Evolutionary conservation across 2,797 vertebrate species (phyloP).

Genomic region (Eulemur rubriventer): DNA sequence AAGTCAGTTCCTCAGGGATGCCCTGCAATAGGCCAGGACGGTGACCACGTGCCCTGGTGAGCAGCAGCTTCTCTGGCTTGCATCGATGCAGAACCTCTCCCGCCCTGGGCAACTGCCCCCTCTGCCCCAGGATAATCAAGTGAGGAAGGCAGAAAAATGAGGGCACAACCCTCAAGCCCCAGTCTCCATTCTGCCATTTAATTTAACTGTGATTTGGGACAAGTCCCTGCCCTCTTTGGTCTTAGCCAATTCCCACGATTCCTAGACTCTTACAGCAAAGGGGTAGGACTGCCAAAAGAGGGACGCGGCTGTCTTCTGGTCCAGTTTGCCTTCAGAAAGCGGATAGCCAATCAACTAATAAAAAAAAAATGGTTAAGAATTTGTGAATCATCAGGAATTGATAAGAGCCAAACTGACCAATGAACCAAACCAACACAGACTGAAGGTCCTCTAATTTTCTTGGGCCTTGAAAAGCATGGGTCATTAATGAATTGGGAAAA

Average conservation of each 20-base stretch:
- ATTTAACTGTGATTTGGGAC: neutral
- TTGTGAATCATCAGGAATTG: neutral
- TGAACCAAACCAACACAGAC: neutral
- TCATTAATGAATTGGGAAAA: neutral
- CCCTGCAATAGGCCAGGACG: conserved; percentile 45
- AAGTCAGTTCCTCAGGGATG: neutral
- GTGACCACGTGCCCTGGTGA: neutral
- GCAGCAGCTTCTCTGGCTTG: neutral
- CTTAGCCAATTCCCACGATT: neutral
- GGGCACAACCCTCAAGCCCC: accelerated
- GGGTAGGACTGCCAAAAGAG: neutral
- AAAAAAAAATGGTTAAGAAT: neutral
- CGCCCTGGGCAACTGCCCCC: neutral
- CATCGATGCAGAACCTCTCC: neutral
- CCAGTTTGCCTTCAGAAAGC: conserved; percentile 18
- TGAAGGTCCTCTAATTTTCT: neutral
- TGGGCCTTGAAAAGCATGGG: neutral
- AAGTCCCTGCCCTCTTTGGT: neutral
- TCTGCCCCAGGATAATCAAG: accelerated
- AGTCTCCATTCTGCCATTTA: neutral
- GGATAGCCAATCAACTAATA: neutral
- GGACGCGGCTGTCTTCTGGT: neutral
- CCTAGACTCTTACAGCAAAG: neutral
- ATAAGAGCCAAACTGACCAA: neutral
- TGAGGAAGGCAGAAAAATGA: neutral